These are phyloP conservation scores for Hypercompe scribonia DNA, from an alignment of 2,888 invertebrate species.

Conservation along the genomic window DNA sequence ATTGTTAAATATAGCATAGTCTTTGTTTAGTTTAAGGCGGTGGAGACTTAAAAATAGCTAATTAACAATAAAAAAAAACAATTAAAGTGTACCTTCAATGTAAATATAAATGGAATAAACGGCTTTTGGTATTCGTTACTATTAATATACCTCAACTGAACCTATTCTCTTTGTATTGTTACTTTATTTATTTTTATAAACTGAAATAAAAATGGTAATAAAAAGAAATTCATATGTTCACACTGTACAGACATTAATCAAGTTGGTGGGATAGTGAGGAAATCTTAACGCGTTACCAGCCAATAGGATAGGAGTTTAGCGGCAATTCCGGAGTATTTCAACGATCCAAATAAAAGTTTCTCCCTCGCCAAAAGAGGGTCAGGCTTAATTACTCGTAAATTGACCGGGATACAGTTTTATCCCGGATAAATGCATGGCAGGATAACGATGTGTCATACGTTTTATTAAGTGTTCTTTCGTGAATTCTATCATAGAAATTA, in stretches of 20 bases:
- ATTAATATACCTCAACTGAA: not conserved
- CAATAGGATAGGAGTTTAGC: slow-evolving; percentile 76
- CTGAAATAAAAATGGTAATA: slow-evolving; percentile 47
- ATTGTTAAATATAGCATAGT: slow-evolving; percentile 7
- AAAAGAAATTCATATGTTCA: slow-evolving; percentile 48
- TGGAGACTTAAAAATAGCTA: not conserved
- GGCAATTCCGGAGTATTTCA: slow-evolving; percentile 73
- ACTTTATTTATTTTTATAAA: not conserved
- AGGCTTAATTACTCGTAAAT: slow-evolving; percentile 86
- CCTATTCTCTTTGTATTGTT: not conserved
- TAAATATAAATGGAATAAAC: not conserved
- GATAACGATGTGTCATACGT: slow-evolving; percentile 73
- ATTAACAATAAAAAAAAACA: not conserved
- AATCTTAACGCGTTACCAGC: slow-evolving; percentile 71
- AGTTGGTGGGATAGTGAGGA: slow-evolving; percentile 60
- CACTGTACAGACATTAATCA: slow-evolving; percentile 68
- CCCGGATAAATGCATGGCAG: slow-evolving; percentile 71
- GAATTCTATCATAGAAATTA: slow-evolving; percentile 18
- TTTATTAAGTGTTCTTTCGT: slow-evolving; percentile 53
- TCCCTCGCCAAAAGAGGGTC: slow-evolving; percentile 83
- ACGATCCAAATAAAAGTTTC: slow-evolving; percentile 81
- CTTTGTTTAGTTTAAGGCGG: not conserved
- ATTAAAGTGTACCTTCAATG: not conserved
- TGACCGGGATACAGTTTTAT: slow-evolving; percentile 82
- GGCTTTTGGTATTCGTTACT: not conserved